A percentile compares a stretch with the other conserved stretches of the same genome.
phyloP scores from a whole-genome alignment of 2,113 vertebrate species.

The Damaliscus lunatus region DNA sequence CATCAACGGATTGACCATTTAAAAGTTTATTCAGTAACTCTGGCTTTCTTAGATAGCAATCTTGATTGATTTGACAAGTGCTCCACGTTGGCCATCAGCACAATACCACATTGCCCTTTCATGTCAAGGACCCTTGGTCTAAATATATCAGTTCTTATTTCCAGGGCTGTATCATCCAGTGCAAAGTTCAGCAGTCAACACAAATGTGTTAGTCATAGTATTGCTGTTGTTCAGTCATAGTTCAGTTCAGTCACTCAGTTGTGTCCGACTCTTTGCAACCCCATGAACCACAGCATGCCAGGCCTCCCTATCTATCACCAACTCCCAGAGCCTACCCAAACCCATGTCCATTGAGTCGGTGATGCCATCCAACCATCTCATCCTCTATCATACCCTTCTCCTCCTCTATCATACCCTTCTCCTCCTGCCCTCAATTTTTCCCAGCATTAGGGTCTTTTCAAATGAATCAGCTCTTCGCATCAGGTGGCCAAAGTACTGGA shows the following conservation, averaged over 20 bases:
- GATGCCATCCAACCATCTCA: no score
- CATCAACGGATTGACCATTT: neutral
- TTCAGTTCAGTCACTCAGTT: no score
- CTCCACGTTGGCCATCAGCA: neutral
- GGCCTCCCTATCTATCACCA: no score
- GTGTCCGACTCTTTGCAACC: rapidly evolving
- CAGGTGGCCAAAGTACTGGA: no score
- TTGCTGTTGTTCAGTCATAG: neutral
- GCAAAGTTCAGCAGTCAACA: neutral
- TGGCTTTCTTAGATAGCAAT: neutral
- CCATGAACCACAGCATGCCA: no score
- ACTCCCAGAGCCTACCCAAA: no score
- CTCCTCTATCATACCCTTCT: no score
- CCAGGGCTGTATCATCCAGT: neutral
- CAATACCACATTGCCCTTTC: neutral
- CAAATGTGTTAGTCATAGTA: neutral
- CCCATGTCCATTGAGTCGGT: no score
- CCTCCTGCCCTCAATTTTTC: no score
- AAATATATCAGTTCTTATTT: neutral
- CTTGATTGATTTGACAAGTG: neutral
- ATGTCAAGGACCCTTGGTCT: neutral
- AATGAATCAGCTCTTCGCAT: no score
- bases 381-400: no score
- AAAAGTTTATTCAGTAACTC: neutral
- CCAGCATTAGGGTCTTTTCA: no score